Percentiles rank a stretch among this genome's conserved stretches.
Evolutionary conservation across 2,113 vertebrate genomes (phyloP).

Genomic region (Dasyornis broadbenti): DNA sequence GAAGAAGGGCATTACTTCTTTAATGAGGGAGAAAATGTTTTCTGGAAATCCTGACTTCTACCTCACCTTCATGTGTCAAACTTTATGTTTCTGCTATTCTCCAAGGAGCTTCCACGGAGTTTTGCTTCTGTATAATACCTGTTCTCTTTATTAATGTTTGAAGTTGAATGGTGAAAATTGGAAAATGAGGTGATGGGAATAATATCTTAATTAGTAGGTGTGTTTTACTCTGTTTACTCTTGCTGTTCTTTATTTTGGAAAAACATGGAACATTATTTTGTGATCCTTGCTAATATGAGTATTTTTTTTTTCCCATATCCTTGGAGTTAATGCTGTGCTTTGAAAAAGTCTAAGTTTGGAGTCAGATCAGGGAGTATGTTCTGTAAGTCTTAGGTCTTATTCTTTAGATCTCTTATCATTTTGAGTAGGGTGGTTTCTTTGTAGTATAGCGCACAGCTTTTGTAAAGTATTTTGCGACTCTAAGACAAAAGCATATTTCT

Average conservation of each 20-base stretch:
- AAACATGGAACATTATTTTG: background rate
- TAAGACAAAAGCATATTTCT: background rate
- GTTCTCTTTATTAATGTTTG: background rate
- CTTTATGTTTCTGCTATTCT: background rate
- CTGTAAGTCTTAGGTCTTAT: background rate
- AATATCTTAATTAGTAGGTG: background rate
- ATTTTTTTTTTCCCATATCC: background rate
- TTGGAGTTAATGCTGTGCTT: background rate
- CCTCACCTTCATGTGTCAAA: background rate
- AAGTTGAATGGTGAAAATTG: background rate
- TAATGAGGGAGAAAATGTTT: background rate
- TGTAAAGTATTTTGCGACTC: background rate
- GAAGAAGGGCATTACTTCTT: background rate
- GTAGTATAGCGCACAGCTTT: background rate
- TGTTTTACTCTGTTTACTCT: background rate
- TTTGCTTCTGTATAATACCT: background rate
- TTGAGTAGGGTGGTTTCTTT: background rate
- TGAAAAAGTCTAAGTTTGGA: background rate
- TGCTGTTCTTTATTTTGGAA: background rate
- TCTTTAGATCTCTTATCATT: background rate
- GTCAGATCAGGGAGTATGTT: background rate
- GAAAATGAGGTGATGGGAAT: background rate
- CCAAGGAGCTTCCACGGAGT: background rate
- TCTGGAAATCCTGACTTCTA: background rate
- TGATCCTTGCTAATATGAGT: background rate